A percentile compares a stretch with the other conserved stretches of the same genome.
Evolutionary conservation across 2,113 vertebrate genomes (phyloP).

Genomic region (Falcunculus frontatus): DNA sequence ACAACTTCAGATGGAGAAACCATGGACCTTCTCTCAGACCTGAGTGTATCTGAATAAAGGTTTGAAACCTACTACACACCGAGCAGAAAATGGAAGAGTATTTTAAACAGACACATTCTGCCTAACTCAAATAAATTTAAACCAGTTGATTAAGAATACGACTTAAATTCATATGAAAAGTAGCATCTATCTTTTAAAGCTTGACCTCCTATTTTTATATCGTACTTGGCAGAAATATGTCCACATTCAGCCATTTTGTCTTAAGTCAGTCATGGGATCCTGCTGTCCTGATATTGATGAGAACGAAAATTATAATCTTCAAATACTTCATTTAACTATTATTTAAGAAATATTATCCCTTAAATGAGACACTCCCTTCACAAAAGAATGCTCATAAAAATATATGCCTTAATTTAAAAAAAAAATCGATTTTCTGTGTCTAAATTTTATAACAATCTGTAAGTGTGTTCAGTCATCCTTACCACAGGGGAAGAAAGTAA

Average conservation of each 20-base stretch:
- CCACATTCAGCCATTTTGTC: not conserved
- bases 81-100: not conserved
- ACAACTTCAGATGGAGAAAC: not conserved
- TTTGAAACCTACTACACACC: not conserved
- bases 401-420: not conserved
- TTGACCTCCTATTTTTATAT: not conserved
- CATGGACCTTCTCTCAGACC: not conserved
- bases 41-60: not conserved
- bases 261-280: not conserved
- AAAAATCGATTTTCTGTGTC: not conserved
- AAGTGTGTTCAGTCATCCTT: not conserved
- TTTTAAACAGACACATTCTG: not conserved
- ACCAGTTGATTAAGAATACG: not conserved
- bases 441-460: not conserved
- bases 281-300: not conserved
- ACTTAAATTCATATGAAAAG: not conserved
- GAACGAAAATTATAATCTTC: not conserved
- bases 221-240: not conserved
- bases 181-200: not conserved
- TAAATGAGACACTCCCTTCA: not conserved
- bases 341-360: not conserved
- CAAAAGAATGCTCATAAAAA: not conserved
- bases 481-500: not conserved
- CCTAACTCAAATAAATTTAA: not conserved
- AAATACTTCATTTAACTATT: not conserved